Evolutionary conservation across 1,140 invertebrate genomes (phyloP).

Genomic region (Drosophila nigrodunni): DNA sequence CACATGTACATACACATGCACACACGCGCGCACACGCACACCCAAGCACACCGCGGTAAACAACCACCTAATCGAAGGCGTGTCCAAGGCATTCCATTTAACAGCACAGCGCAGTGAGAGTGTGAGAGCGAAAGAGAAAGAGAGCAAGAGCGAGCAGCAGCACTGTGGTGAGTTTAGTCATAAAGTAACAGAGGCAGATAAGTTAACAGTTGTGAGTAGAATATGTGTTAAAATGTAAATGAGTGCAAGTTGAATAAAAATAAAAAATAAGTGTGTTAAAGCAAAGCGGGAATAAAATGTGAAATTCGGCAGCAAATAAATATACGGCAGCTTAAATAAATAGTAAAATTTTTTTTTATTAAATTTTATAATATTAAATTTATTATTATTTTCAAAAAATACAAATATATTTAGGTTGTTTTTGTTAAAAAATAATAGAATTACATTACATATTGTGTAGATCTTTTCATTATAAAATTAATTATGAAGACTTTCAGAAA

Average conservation of each 20-base stretch:
- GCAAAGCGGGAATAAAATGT: too few relatives aligned
- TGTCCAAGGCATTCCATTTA: conserved; percentile 24
- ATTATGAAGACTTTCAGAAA: too few relatives aligned
- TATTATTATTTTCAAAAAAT: too few relatives aligned
- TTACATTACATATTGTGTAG: too few relatives aligned
- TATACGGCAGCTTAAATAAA: too few relatives aligned
- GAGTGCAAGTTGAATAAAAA: not conserved
- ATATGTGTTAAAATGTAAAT: not conserved
- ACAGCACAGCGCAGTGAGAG: conserved; percentile 13
- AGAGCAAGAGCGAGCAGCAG: conserved; percentile 9
- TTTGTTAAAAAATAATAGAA: too few relatives aligned
- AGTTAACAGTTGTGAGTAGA: conserved; percentile 8
- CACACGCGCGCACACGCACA: conserved; percentile 3
- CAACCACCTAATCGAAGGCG: conserved; percentile 50
- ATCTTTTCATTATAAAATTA: too few relatives aligned
- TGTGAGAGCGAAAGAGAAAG: conserved; percentile 7
- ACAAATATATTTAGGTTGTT: too few relatives aligned
- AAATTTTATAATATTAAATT: too few relatives aligned
- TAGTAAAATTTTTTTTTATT: too few relatives aligned
- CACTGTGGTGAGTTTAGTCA: conserved; percentile 34
- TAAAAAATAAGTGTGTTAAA: not conserved
- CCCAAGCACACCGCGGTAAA: not conserved
- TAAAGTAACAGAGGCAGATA: conserved; percentile 33
- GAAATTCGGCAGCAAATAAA: too few relatives aligned
- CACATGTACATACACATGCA: conserved; percentile 4